phyloP scores from a whole-genome alignment of 2,113 vertebrate genomes.

The Aleadryas rufinucha region DNA sequence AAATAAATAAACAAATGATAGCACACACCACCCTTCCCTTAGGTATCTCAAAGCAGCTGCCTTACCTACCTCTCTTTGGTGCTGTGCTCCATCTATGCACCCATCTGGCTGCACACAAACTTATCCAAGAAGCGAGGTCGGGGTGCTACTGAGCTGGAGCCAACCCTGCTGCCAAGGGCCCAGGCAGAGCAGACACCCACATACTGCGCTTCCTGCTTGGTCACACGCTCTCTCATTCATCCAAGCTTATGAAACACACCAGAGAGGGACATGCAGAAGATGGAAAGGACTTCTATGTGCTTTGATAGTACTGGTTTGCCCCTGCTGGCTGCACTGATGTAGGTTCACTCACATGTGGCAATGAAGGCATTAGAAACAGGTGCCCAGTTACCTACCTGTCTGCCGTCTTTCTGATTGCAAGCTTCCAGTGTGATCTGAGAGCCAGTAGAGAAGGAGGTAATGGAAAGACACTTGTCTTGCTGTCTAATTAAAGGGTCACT shows the following conservation, averaged over 20 bases:
- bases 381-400: constrained; percentile 86
- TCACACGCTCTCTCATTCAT: background rate
- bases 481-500: constrained; percentile 90
- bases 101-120: background rate
- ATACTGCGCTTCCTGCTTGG: background rate
- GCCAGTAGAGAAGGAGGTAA: constrained; percentile 83
- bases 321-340: background rate
- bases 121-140: fast-evolving
- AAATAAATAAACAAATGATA: background rate
- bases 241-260: background rate
- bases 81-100: background rate
- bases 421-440: constrained; percentile 87
- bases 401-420: constrained; percentile 88
- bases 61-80: background rate
- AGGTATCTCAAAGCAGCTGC: background rate
- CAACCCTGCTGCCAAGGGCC: fast-evolving
- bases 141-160: background rate
- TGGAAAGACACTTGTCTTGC: constrained; percentile 90
- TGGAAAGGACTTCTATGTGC: background rate
- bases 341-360: background rate
- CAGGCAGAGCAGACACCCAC: background rate
- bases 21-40: background rate
- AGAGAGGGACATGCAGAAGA: background rate
- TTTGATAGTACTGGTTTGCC: background rate
- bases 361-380: background rate